Evolutionary conservation across 2,113 vertebrate genomes (phyloP).

Genomic region (Takifugu flavidus): DNA sequence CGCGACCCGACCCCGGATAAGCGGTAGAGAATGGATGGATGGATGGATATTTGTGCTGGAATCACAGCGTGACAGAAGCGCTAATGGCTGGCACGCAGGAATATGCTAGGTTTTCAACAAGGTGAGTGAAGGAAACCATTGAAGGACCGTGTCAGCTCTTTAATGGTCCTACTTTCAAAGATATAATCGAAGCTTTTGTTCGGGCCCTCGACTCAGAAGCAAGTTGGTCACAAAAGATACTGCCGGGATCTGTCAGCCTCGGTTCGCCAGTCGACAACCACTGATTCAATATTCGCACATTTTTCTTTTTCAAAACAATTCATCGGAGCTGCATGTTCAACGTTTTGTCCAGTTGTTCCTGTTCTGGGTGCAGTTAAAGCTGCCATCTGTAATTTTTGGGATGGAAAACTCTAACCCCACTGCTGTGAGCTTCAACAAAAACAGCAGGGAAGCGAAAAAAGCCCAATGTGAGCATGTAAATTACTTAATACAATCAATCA

Average conservation of each 20-base stretch:
- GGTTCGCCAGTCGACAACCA: constrained; percentile 3
- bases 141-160: neutral
- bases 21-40: too few species aligned
- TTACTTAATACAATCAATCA: too few species aligned
- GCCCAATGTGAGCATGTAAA: too few species aligned
- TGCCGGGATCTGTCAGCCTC: constrained; percentile 26
- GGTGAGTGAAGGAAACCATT: neutral
- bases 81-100: too few species aligned
- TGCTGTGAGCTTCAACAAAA: too few species aligned
- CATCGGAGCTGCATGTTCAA: neutral
- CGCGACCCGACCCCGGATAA: too few species aligned
- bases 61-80: neutral
- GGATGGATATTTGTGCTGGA: constrained; percentile 1
- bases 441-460: too few species aligned
- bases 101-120: constrained; percentile 19
- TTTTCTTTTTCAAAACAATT: neutral
- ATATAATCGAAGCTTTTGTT: constrained; percentile 5
- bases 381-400: too few species aligned
- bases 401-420: too few species aligned
- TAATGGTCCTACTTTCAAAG: neutral
- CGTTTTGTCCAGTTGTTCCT: too few species aligned
- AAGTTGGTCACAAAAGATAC: constrained; percentile 13
- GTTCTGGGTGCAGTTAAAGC: too few species aligned
- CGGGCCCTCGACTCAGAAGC: constrained; percentile 20
- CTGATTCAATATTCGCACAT: constrained; percentile 3